Conservation (phyloP, 2,113 vertebrate genomes). For the Todiramphus saurophagus region DNA sequence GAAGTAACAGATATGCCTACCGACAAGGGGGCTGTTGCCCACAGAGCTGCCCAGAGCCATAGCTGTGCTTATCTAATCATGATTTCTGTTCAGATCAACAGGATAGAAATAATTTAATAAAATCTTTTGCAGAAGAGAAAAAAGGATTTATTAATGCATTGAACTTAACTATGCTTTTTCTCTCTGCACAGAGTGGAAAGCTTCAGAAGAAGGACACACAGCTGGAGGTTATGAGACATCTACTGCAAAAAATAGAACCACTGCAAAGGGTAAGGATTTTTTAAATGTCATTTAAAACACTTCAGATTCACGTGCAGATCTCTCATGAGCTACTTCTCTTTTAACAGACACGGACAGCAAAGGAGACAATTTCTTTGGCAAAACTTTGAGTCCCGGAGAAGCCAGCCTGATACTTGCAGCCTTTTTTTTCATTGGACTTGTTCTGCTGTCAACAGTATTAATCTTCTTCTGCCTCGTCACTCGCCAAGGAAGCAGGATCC, state of each 20-base stretch:
- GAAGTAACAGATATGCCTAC: neutral
- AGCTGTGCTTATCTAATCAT: neutral
- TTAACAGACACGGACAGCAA: slow-evolving; percentile 50
- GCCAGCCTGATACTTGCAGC: slow-evolving; percentile 60
- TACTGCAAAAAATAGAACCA: neutral
- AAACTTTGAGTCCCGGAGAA: slow-evolving; percentile 58
- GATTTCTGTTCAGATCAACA: neutral
- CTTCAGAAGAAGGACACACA: neutral
- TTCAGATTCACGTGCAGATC: neutral
- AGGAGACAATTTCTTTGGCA: slow-evolving; percentile 60
- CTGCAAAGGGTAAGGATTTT: slow-evolving; percentile 3
- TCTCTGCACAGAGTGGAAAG: slow-evolving; percentile 10
- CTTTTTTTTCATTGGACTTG: slow-evolving; percentile 63
- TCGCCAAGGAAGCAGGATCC: slow-evolving; percentile 36
- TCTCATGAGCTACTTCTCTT: neutral
- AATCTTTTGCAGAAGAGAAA: neutral
- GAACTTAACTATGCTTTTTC: neutral
- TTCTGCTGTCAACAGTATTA: slow-evolving; percentile 49
- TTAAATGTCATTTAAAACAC: neutral
- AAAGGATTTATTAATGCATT: neutral
- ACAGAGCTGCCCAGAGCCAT: neutral
- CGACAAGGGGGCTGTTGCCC: neutral
- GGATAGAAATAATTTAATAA: neutral
- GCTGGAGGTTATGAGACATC: neutral
- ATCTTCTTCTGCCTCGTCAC: slow-evolving; percentile 24